Percentiles rank a stretch among this genome's conserved stretches.
Evolutionary conservation across 23 tunicate species (phyloP).

Genomic region (Halocynthia aurantium): DNA sequence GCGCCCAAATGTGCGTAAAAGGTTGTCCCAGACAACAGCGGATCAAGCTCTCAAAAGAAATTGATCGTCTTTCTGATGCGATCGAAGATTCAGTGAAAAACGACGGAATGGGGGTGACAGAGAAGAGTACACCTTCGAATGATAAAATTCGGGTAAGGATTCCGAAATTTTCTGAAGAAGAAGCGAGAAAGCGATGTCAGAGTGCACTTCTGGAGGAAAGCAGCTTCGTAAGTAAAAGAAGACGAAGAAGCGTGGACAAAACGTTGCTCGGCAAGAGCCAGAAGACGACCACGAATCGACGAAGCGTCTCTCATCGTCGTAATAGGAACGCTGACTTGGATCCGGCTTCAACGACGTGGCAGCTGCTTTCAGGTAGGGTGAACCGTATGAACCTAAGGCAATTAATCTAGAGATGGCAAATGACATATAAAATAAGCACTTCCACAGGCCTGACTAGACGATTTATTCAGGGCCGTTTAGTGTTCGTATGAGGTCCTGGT

Average conservation of each 20-base stretch:
- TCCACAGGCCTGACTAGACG: too few relatives aligned
- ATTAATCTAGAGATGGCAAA: too few relatives aligned
- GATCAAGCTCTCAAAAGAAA: slow-evolving; percentile 14
- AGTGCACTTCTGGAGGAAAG: slow-evolving; percentile 33
- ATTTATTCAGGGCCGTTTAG: too few relatives aligned
- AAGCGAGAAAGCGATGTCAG: slow-evolving; percentile 57
- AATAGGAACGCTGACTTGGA: too few relatives aligned
- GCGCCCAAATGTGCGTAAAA: slow-evolving; percentile 55
- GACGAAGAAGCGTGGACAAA: slow-evolving; percentile 7
- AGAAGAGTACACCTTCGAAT: neutral
- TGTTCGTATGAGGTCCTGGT: too few relatives aligned
- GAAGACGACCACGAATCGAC: too few relatives aligned
- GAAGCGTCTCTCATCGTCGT: too few relatives aligned
- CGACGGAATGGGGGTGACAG: neutral
- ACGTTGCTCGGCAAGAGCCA: neutral
- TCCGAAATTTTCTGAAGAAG: slow-evolving; percentile 38
- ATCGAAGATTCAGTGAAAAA: neutral
- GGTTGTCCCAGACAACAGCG: slow-evolving; percentile 59
- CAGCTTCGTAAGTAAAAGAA: neutral
- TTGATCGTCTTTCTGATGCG: neutral
- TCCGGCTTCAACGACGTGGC: too few relatives aligned
- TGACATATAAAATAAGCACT: too few relatives aligned
- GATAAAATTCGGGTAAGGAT: neutral
- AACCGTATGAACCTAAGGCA: too few relatives aligned
- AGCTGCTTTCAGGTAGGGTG: too few relatives aligned